Conservation (phyloP, 1,140 invertebrate species). For the Himalopsyche phryganea region DNA sequence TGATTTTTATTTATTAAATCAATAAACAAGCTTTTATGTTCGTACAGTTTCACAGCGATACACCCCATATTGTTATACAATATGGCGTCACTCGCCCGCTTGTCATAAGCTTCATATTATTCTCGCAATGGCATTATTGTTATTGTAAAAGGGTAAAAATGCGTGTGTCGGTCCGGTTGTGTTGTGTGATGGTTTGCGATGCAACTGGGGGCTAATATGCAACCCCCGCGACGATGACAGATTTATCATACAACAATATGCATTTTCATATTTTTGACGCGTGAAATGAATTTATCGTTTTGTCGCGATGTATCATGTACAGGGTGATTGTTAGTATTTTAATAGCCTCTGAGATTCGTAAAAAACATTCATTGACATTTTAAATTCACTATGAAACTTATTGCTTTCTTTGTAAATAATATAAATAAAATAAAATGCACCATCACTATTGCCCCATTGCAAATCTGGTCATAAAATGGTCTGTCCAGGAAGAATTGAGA, state of each 20-base stretch:
- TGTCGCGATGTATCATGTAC: background rate
- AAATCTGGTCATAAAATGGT: no score
- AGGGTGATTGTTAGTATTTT: background rate
- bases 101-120: conserved; percentile 30
- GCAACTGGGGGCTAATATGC: conserved; percentile 7
- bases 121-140: conserved; percentile 16
- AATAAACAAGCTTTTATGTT: no score
- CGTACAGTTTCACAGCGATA: no score
- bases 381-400: no score
- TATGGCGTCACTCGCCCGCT: conserved; percentile 10
- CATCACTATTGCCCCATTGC: no score
- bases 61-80: background rate
- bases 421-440: no score
- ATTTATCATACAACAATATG: conserved; percentile 21
- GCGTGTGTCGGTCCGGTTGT: background rate
- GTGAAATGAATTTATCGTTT: conserved; percentile 20
- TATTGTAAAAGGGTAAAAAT: conserved; percentile 9
- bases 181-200: conserved; percentile 3
- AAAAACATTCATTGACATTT: background rate
- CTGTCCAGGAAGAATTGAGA: no score
- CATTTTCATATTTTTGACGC: conserved; percentile 23
- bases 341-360: background rate
- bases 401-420: no score
- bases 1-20: no score
- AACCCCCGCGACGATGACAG: conserved; percentile 1